phyloP scores from a whole-genome alignment of 2,113 vertebrate genomes.

The Burhinus oedicnemus region DNA sequence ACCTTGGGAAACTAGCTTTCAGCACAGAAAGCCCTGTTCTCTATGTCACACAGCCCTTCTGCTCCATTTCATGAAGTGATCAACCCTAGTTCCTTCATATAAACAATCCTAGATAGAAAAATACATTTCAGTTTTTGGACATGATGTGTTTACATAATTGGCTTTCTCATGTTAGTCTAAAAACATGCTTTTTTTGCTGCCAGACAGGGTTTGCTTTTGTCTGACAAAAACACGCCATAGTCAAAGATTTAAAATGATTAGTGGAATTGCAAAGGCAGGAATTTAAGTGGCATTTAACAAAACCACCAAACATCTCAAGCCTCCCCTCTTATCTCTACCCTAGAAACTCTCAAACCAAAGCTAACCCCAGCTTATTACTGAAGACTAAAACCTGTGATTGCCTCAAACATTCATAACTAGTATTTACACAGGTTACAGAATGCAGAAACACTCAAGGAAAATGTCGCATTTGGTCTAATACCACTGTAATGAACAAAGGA shows the following conservation, averaged over 20 bases:
- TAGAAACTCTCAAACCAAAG: background rate
- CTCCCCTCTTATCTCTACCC: background rate
- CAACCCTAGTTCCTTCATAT: background rate
- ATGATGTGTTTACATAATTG: background rate
- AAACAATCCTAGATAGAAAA: conserved; percentile 17
- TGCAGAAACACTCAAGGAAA: background rate
- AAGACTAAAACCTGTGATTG: background rate
- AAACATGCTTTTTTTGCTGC: background rate
- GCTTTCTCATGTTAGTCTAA: background rate
- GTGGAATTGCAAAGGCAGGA: background rate
- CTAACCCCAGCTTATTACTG: background rate
- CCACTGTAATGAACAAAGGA: background rate
- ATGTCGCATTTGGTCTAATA: background rate
- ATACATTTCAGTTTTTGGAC: background rate
- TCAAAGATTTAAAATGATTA: background rate
- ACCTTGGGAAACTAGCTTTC: background rate
- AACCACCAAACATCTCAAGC: background rate
- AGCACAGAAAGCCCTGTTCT: background rate
- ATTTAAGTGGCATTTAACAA: background rate
- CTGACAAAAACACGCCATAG: background rate
- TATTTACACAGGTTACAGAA: background rate
- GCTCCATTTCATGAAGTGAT: background rate
- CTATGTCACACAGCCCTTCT: background rate
- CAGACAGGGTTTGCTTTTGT: background rate
- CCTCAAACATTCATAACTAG: background rate